These are phyloP conservation scores for Drosophila melanogaster DNA, from an alignment of 1,140 invertebrate species.

Conservation along the genomic window Release_6_plus_ISO1_MT NT_037436.4:11018001-11018500, in stretches of 20 bases:
- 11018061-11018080: constrained; percentile 58
- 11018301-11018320: constrained; percentile 39
- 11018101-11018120: constrained; percentile 68
- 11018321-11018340: constrained; percentile 40
- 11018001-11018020: constrained; percentile 54
- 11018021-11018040: constrained; percentile 34
- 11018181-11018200: constrained; percentile 55
- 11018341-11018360: constrained; percentile 20
- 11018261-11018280: constrained; percentile 9
- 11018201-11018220: constrained; percentile 73
- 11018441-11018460: constrained; percentile 19
- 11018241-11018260: constrained; percentile 12
- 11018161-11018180: constrained; percentile 37
- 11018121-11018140: constrained; percentile 58
- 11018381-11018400: constrained; percentile 28
- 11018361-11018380: constrained; percentile 33
- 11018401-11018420: constrained; percentile 70
- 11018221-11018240: constrained; percentile 34
- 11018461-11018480: not conserved
- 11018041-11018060: constrained; percentile 16
- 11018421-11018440: constrained; percentile 68
- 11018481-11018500: constrained; percentile 15
- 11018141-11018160: constrained; percentile 37
- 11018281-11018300: constrained; percentile 55
- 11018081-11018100: constrained; percentile 43